Evolutionary conservation across 2,888 invertebrate species (phyloP).

Genomic region (Bombylius major): DNA sequence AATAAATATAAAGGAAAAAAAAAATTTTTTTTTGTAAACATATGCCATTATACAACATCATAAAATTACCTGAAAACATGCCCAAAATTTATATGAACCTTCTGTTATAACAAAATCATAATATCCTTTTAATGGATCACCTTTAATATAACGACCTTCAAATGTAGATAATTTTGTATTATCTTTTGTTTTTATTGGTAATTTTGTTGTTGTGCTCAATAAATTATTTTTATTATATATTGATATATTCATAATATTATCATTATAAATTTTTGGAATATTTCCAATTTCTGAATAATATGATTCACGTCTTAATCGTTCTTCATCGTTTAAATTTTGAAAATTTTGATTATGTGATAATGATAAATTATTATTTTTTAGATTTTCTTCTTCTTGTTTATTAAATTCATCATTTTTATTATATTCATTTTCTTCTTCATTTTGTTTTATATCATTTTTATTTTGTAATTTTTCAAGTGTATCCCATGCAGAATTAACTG

Average conservation of each 20-base stretch:
- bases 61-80: constrained; percentile 60
- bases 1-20: too few relatives aligned
- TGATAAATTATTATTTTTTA: background rate
- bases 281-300: background rate
- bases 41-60: too few relatives aligned
- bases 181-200: background rate
- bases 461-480: constrained; percentile 12
- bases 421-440: constrained; percentile 9
- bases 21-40: too few relatives aligned
- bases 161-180: constrained; percentile 19
- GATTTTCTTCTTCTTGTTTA: constrained; percentile 2
- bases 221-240: background rate
- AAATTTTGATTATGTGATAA: background rate
- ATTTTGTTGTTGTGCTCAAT: background rate
- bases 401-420: constrained; percentile 10
- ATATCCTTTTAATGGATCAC: constrained; percentile 66
- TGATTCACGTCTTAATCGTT: background rate
- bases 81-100: constrained; percentile 82
- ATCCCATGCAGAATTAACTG: constrained; percentile 27
- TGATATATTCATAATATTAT: background rate
- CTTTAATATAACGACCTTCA: constrained; percentile 36
- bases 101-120: constrained; percentile 81
- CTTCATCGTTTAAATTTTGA: background rate
- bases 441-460: constrained; percentile 12
- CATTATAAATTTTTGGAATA: background rate